These are phyloP conservation scores for Mesitornis unicolor DNA, from an alignment of 2,113 vertebrate genomes.

Conservation along the genomic window DNA sequence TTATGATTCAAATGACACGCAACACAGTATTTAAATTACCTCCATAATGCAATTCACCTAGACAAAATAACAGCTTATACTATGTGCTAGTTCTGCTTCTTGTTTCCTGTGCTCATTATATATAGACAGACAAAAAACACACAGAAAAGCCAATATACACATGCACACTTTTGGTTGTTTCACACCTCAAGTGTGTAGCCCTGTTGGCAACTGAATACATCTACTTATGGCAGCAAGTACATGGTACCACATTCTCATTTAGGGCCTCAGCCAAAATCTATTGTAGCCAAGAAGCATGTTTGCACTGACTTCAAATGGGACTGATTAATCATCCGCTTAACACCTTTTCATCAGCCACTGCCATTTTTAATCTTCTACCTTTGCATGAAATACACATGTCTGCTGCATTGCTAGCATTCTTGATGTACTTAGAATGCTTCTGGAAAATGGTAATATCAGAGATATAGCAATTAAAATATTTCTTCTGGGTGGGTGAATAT, in stretches of 20 bases:
- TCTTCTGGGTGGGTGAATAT: background rate
- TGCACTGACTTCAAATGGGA: background rate
- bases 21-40: background rate
- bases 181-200: background rate
- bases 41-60: background rate
- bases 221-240: background rate
- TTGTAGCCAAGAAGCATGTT: background rate
- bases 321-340: background rate
- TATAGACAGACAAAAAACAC: background rate
- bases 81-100: background rate
- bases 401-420: background rate
- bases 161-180: background rate
- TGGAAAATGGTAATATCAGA: background rate
- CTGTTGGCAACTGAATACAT: background rate
- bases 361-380: background rate
- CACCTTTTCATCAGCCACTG: background rate
- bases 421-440: background rate
- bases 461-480: slow-evolving; percentile 8
- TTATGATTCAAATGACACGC: background rate
- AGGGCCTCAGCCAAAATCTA: background rate
- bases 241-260: background rate
- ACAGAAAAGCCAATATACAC: background rate
- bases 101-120: background rate
- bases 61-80: background rate
- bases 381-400: background rate